Conservation (phyloP, 92 coral and sea anemone genomes). For the Zoanthus gigantus region DNA sequence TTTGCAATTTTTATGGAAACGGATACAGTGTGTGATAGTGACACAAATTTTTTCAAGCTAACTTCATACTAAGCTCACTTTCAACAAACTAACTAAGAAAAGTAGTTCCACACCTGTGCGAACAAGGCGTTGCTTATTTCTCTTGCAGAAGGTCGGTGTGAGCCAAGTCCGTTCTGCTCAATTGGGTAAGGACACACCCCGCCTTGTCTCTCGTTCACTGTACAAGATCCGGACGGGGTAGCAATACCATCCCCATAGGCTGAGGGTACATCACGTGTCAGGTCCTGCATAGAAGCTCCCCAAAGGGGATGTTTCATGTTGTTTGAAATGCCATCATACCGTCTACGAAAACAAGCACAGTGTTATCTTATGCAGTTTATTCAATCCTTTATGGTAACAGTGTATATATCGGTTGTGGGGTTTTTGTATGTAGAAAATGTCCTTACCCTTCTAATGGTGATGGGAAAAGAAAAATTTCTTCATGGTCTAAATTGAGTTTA, state of each 20-base stretch:
- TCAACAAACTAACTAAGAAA: too few species aligned
- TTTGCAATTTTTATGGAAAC: too few species aligned
- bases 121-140: slow-evolving; percentile 85
- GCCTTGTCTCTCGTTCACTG: slow-evolving; percentile 55
- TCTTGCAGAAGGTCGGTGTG: slow-evolving; percentile 87
- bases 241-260: slow-evolving; percentile 88
- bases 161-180: slow-evolving; percentile 85
- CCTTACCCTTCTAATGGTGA: too few species aligned
- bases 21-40: too few species aligned
- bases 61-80: too few species aligned
- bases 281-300: slow-evolving; percentile 83
- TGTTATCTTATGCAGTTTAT: background rate
- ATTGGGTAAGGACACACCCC: slow-evolving; percentile 67
- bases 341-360: slow-evolving; percentile 52
- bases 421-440: too few species aligned
- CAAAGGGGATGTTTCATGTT: slow-evolving; percentile 78
- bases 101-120: slow-evolving; percentile 66
- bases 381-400: background rate
- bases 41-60: too few species aligned
- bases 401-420: too few species aligned
- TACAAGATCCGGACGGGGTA: slow-evolving; percentile 82
- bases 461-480: too few species aligned
- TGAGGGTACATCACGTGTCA: slow-evolving; percentile 79
- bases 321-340: slow-evolving; percentile 89
- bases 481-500: too few species aligned